These are phyloP conservation scores for Hemiscyllium ocellatum DNA, from an alignment of 2,113 vertebrate genomes.

Conservation along the genomic window DNA sequence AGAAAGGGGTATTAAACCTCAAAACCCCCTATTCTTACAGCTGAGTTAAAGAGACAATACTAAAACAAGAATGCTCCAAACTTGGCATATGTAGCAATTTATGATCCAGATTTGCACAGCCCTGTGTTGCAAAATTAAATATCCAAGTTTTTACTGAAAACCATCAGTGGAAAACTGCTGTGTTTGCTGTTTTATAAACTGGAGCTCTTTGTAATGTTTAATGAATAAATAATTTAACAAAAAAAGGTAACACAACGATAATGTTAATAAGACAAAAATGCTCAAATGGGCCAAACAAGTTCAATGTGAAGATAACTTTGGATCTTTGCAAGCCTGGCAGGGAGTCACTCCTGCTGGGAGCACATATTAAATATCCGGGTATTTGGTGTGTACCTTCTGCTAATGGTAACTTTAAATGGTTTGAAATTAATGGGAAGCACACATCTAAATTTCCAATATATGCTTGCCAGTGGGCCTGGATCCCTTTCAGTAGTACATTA, in stretches of 20 bases:
- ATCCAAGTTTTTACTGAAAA: background rate
- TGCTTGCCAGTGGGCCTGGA: background rate
- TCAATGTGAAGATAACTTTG: background rate
- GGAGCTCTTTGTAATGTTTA: background rate
- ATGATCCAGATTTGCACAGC: background rate
- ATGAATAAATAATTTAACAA: background rate
- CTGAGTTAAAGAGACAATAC: too few relatives aligned
- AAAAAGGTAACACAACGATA: background rate
- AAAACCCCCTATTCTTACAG: too few relatives aligned
- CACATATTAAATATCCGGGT: too few relatives aligned
- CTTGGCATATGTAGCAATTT: background rate
- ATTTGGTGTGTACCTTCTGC: background rate
- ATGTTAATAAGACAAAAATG: too few relatives aligned
- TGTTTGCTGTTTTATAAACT: background rate
- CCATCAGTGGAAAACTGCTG: background rate
- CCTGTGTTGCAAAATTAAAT: background rate
- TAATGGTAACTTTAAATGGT: background rate
- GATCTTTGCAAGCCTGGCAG: background rate
- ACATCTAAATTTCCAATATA: background rate
- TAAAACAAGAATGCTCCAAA: too few relatives aligned
- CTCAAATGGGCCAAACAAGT: background rate
- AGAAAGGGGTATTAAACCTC: too few relatives aligned
- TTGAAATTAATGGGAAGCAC: too few relatives aligned
- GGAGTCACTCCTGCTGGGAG: too few relatives aligned
- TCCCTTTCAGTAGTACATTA: background rate